Percentiles rank a stretch among this genome's conserved stretches.
Evolutionary conservation across 1,140 invertebrate species (phyloP).

Genomic region (Euborellia annulipes): DNA sequence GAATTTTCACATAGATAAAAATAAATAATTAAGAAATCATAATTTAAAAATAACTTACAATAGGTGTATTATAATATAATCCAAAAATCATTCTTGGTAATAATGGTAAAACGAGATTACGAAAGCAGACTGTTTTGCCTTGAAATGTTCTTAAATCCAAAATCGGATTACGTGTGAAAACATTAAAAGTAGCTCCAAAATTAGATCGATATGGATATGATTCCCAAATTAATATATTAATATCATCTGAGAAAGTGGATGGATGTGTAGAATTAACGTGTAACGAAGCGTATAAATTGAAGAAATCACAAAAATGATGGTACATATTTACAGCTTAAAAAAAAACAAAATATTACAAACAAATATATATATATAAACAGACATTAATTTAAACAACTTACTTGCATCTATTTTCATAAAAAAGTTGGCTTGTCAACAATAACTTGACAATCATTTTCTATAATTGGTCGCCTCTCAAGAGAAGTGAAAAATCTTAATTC

Average conservation of each 20-base stretch:
- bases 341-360: conserved; percentile 10
- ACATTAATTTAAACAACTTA: conserved; percentile 29
- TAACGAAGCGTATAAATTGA: conserved; percentile 87
- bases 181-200: conserved; percentile 74
- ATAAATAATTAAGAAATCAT: too few relatives aligned
- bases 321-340: conserved; percentile 91
- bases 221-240: conserved; percentile 91
- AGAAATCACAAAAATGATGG: conserved; percentile 98
- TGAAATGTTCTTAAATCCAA: conserved; percentile 71
- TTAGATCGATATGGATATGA: conserved; percentile 74
- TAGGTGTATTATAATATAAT: conserved; percentile 94
- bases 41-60: conserved; percentile 44
- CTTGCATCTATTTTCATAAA: conserved; percentile 96
- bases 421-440: conserved; percentile 81
- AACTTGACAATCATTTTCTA: conserved; percentile 68
- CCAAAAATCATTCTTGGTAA: conserved; percentile 96
- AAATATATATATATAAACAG: not conserved
- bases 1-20: too few relatives aligned
- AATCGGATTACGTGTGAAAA: conserved; percentile 71
- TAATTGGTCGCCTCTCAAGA: conserved; percentile 43
- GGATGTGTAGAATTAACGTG: conserved; percentile 74
- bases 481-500: conserved; percentile 71
- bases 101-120: conserved; percentile 80
- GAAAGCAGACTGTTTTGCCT: conserved; percentile 79
- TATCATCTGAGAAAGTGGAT: conserved; percentile 64